Base-by-base conservation (phyloP, 2,797 vertebrate genomes). In the Peromyscus attwateri region DNA sequence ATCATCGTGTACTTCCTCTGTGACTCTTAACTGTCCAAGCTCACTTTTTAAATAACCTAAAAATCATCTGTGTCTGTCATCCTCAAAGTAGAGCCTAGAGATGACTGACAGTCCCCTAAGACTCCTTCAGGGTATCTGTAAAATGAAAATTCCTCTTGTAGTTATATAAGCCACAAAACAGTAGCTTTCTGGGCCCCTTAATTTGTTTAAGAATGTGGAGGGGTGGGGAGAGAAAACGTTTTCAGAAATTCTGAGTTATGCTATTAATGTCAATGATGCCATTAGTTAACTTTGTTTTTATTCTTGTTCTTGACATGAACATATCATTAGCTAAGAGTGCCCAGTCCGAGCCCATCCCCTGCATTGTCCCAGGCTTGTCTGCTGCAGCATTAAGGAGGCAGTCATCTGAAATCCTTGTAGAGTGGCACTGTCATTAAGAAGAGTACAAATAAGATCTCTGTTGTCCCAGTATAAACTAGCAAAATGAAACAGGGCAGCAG, bases 31-130 rank as follows among this genome's bases (percentile, higher is more conserved):
- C 52, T 96, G 71, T n/a, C 55, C 80, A 43, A 83, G 52, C 66
- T 95, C 68, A 88, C 89, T 96, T 92, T 94, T 80, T 21, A 95
- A 96, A 90, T 84, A 92, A 97, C 19, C 79, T 89, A 27, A 94
- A 89, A 75, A 66, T 91, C 27, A 85, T 95, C 77, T 95, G 3
- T 68, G 43, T 88, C 52, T 84, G 9, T 31, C 6, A 4, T 89
- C 94, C 73, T 95, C 89, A 91, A 95, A 88, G 37, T 77, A 60
- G 82, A 95, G n/a, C 43, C 31, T 81, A 91, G 66, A 92, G 57
- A 92, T 73, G 49, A 23, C 73, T 31, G 8, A 77, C 11, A 46
- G 16, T 92, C 46, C 64, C 60, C 55, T 25, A 75, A 81, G 60
- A 91, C 21, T 13, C 19, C 60, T 94, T 91, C 11, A 25, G 34